phyloP scores from a whole-genome alignment of 35 echinoderm and acorn worm species.

The Heliocidaris erythrogramma region DNA sequence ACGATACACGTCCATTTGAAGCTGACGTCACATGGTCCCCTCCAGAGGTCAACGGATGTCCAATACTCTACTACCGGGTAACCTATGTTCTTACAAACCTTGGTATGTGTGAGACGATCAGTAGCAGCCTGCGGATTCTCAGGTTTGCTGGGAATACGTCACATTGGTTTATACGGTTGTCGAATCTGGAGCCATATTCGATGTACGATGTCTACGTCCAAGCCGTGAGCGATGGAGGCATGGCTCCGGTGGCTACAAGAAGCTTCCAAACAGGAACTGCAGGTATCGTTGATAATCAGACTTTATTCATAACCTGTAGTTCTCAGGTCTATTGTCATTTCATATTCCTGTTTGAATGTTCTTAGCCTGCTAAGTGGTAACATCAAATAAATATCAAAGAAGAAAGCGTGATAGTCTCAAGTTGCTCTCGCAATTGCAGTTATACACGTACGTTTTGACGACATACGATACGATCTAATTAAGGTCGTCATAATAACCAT shows the following conservation, averaged over 20 bases:
- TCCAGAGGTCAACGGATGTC: conserved; percentile 24
- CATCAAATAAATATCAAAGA: too few species aligned
- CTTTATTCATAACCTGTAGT: not conserved
- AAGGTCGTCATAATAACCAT: too few species aligned
- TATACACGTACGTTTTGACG: too few species aligned
- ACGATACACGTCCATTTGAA: conserved; percentile 1
- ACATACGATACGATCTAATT: too few species aligned
- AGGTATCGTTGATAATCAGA: not conserved
- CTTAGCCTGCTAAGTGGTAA: too few species aligned
- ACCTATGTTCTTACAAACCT: conserved; percentile 28
- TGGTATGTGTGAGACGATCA: conserved; percentile 31
- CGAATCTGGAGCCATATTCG: conserved; percentile 27
- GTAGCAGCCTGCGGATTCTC: not conserved
- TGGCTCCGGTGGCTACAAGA: not conserved
- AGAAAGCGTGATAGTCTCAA: too few species aligned
- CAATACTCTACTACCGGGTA: conserved; percentile 14
- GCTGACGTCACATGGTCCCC: conserved; percentile 26
- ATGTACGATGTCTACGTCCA: not conserved
- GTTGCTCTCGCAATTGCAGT: too few species aligned
- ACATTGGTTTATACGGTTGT: conserved; percentile 3
- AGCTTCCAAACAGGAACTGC: conserved; percentile 22
- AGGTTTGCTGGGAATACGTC: conserved; percentile 13
- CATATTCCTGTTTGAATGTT: not conserved
- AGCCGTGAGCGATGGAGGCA: conserved; percentile 21
- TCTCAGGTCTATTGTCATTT: not conserved